Evolutionary conservation across 2,113 vertebrate genomes (phyloP).

Genomic region (Grammomys surdaster): DNA sequence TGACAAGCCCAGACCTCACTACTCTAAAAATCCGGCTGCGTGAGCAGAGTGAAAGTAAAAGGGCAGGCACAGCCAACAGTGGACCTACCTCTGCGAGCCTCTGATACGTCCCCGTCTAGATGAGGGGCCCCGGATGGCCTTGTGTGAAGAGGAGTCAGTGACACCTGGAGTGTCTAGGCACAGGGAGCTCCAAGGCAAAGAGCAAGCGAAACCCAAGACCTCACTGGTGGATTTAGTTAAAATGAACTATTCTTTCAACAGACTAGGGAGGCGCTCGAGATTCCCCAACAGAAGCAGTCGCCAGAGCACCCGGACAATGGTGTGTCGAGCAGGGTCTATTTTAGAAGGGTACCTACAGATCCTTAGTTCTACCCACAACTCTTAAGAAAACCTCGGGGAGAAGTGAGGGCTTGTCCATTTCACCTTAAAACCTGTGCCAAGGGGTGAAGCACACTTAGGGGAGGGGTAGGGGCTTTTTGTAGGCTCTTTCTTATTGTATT

Average conservation of each 20-base stretch:
- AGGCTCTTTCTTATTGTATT: neutral
- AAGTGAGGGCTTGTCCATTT: neutral
- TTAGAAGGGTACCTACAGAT: neutral
- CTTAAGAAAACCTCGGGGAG: neutral
- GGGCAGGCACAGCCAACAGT: slow-evolving; percentile 24
- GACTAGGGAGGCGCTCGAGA: slow-evolving; percentile 31
- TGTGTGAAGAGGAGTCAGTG: neutral
- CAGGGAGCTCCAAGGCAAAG: neutral
- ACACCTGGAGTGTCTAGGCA: neutral
- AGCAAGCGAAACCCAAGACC: neutral
- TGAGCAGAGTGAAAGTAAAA: neutral
- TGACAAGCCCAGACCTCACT: neutral
- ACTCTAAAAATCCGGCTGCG: neutral
- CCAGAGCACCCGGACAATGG: neutral
- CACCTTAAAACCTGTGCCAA: neutral
- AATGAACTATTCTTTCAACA: neutral
- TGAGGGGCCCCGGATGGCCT: neutral
- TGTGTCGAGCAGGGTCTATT: neutral
- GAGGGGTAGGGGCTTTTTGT: neutral
- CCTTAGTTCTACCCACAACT: neutral
- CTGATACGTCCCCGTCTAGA: neutral
- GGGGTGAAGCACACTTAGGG: neutral
- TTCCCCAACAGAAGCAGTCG: neutral
- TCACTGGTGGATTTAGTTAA: neutral
- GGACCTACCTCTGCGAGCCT: neutral